A percentile compares a stretch with the other conserved stretches of the same genome.
Evolutionary conservation across 2,113 vertebrate species (phyloP).

Genomic region (Hystrix cristata): DNA sequence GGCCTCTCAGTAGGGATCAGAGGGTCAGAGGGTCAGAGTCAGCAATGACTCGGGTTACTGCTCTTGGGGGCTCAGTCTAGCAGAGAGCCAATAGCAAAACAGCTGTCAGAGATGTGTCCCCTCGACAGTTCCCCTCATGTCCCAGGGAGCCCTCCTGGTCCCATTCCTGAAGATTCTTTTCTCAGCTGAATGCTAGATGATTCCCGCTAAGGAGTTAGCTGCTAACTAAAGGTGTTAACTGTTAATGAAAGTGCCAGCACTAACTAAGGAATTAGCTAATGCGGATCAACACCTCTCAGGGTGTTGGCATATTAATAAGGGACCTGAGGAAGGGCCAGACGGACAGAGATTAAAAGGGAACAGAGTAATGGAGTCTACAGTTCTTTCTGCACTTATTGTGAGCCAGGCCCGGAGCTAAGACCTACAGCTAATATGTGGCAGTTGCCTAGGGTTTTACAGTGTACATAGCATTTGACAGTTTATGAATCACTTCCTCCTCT

Average conservation of each 20-base stretch:
- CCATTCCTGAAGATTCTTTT: slow-evolving; percentile 23
- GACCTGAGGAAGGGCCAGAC: slow-evolving; percentile 28
- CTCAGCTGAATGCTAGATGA: slow-evolving; percentile 10
- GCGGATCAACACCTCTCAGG: slow-evolving; percentile 74
- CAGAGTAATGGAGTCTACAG: background rate
- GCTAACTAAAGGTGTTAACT: slow-evolving; percentile 74
- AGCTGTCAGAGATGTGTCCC: background rate
- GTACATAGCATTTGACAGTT: background rate
- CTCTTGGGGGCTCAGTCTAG: background rate
- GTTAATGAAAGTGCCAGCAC: slow-evolving; percentile 67
- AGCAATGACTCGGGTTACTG: background rate
- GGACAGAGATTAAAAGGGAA: background rate
- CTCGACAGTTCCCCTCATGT: background rate
- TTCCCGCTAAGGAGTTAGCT: slow-evolving; percentile 38
- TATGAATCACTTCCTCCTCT: background rate
- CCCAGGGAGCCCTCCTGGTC: background rate
- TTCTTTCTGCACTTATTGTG: background rate
- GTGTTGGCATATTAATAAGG: slow-evolving; percentile 81
- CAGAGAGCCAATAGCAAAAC: background rate
- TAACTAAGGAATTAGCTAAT: slow-evolving; percentile 74
- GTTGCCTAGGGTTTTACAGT: background rate
- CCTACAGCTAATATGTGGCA: background rate
- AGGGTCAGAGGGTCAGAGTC: background rate
- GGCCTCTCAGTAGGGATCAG: background rate
- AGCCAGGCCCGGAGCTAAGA: slow-evolving; percentile 10